Evolutionary conservation across 37 sponge, comb jelly and placozoan species (phyloP).

Genomic region (Crambe crambe): DNA sequence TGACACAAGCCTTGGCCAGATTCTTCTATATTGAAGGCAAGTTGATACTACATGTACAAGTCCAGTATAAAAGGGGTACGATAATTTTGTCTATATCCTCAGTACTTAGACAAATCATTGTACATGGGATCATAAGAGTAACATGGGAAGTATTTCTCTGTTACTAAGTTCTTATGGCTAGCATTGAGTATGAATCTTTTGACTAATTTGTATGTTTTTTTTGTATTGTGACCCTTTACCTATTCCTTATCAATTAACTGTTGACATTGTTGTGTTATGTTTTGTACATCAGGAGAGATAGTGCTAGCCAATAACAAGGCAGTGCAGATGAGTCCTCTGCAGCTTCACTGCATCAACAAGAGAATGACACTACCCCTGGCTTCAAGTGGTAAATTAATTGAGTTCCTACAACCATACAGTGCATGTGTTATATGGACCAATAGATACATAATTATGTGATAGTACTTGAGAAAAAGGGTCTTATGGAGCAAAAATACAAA

Average conservation of each 20-base stretch:
- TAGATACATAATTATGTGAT: too few species aligned
- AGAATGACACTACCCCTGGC: constrained; percentile 45
- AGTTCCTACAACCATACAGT: neutral
- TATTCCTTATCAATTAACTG: neutral
- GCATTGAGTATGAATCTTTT: neutral
- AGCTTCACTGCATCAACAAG: constrained; percentile 66
- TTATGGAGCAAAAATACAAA: too few species aligned
- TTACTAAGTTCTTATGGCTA: neutral
- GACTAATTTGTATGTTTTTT: neutral
- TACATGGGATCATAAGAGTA: neutral
- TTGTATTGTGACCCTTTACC: neutral
- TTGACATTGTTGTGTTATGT: neutral
- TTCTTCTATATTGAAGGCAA: constrained; percentile 46
- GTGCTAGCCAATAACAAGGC: constrained; percentile 43
- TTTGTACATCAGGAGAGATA: constrained; percentile 29
- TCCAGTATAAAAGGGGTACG: too few species aligned
- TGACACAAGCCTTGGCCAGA: constrained; percentile 37
- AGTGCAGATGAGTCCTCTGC: constrained; percentile 57
- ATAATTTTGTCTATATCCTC: too few species aligned
- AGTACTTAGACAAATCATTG: too few species aligned
- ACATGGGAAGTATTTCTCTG: neutral
- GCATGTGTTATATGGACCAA: neutral
- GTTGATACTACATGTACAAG: neutral
- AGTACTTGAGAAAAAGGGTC: too few species aligned
- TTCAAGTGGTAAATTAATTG: constrained; percentile 31